Evolutionary conservation across 2,113 vertebrate species (phyloP).

Genomic region (Gymnogyps californianus): DNA sequence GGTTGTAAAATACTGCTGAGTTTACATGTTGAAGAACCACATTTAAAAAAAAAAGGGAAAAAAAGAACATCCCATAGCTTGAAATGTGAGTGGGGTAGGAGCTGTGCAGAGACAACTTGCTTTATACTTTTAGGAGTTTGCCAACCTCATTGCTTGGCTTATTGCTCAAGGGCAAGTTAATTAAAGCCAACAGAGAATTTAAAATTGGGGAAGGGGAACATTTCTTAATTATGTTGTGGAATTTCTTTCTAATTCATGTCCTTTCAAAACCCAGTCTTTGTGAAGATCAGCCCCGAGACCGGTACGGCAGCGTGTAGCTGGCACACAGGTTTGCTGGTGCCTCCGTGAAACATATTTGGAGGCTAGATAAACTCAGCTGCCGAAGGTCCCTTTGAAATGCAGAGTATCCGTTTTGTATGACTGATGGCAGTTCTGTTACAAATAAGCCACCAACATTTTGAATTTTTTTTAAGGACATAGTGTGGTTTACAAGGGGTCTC

Average conservation of each 20-base stretch:
- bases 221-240: background rate
- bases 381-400: background rate
- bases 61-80: background rate
- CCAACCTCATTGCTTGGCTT: background rate
- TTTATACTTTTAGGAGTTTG: background rate
- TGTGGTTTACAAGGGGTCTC: background rate
- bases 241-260: background rate
- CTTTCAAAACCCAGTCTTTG: background rate
- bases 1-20: background rate
- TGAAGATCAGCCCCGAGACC: background rate
- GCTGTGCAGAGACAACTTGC: background rate
- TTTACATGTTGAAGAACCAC: background rate
- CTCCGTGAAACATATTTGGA: background rate
- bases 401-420: background rate
- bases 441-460: background rate
- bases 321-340: background rate
- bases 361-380: background rate
- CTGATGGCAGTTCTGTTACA: background rate
- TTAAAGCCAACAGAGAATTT: background rate
- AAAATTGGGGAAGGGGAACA: background rate
- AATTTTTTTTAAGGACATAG: rapidly evolving
- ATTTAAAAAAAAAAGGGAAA: background rate
- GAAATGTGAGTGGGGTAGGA: background rate
- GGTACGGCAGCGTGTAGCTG: rapidly evolving
- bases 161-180: background rate